Percentiles rank a stretch among this genome's conserved stretches.
Evolutionary conservation across 2,113 vertebrate genomes (phyloP).

Genomic region (Anas platyrhynchos): DNA sequence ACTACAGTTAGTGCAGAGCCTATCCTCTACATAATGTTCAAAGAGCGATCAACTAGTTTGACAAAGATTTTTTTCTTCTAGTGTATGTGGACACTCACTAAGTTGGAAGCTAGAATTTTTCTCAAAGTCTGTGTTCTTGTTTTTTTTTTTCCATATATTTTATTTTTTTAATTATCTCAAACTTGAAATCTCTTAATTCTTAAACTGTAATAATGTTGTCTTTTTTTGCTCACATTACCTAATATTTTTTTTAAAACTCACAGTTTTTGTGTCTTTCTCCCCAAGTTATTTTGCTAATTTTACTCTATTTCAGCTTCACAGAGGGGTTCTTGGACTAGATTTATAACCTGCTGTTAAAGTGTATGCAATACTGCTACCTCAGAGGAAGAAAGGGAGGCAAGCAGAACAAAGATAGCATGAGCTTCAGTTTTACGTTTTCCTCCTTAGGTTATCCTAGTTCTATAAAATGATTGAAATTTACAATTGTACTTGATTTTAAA

Average conservation of each 20-base stretch:
- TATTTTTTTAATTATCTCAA: not conserved
- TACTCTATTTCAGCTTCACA: not conserved
- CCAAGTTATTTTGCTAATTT: not conserved
- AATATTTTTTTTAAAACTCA: not conserved
- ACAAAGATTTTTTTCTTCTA: not conserved
- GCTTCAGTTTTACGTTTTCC: not conserved
- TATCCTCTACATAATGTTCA: not conserved
- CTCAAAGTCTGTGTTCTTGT: not conserved
- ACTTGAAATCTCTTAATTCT: not conserved
- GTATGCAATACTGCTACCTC: not conserved
- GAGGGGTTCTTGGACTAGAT: not conserved
- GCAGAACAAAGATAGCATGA: not conserved
- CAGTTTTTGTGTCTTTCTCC: not conserved
- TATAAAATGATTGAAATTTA: not conserved
- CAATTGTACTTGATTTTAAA: not conserved
- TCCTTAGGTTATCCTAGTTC: not conserved
- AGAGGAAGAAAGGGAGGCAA: not conserved
- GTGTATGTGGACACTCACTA: not conserved
- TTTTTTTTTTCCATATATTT: not conserved
- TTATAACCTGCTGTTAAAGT: not conserved
- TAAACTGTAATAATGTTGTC: not conserved
- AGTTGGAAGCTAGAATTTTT: not conserved
- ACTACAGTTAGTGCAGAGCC: not conserved
- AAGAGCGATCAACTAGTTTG: not conserved
- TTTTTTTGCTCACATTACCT: not conserved